Base-by-base conservation (phyloP, 2,888 invertebrate genomes). In the Aromia moschata region DNA sequence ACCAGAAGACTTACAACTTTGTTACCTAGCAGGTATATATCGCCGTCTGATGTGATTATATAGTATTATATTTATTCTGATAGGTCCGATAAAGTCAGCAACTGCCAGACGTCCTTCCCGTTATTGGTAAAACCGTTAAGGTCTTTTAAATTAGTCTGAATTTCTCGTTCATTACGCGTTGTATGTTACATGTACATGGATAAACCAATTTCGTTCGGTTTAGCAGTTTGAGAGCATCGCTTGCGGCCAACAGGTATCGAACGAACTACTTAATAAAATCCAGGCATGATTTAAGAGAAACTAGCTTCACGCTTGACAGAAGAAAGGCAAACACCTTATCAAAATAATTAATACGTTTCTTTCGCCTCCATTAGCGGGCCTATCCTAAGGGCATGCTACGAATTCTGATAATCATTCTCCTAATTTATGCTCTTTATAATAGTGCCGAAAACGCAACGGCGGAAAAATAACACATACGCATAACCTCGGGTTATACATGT, bases 301-400 rank as follows among this genome's bases (percentile, higher is more conserved):
- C 33, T 11, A 11, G 10, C 33, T 33, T 33, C n/a, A 33, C 11
- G 33, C 33, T 2, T 33, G 33, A 33, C 33, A 33, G 33, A 33
- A 33, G 33, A 33, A 33, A 33, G 33, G 33, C 33, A 33, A 33
- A 33, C 33, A 33, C 33, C 33, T 33, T 33, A 33, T 33, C 33
- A 33, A 33, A 33, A 33, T 33, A 33, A 33, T 33, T 33, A 33
- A 33, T 33, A 33, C n/a, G 33, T 33, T 33, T 33, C 10, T 7
- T 33, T 33, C 33, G 33, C 33, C 33, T 33, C 10, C 33, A 33
- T 33, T 33, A 33, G 33, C n/a, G n/a, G n/a, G n/a, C 33, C 33
- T 33, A 11, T 11, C 33, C 33, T 33, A 33, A 33, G 33, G 33
- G 33, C 33, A 33, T 2, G 33, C 33, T 33, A 33, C 7, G 11